These are phyloP conservation scores for Atrina japonica DNA, from an alignment of 2,888 invertebrate genomes.

Conservation along the genomic window DNA sequence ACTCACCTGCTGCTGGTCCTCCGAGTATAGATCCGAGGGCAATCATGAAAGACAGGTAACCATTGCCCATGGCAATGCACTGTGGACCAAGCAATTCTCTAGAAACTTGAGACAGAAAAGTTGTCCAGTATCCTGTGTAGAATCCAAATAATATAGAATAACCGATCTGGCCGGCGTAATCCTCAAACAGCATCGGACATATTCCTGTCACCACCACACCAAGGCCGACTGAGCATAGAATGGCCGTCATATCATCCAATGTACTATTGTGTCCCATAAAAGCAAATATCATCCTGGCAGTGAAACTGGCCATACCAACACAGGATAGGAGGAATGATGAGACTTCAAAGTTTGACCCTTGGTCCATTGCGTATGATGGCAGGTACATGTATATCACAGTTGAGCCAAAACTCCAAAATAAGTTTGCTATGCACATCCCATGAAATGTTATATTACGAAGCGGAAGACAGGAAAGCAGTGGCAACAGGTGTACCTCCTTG, in stretches of 20 bases:
- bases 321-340: slow-evolving; percentile 71
- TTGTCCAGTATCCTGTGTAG: slow-evolving; percentile 79
- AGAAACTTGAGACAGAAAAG: slow-evolving; percentile 73
- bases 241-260: slow-evolving; percentile 74
- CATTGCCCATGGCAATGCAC: slow-evolving; percentile 76
- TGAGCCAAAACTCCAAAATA: slow-evolving; percentile 78
- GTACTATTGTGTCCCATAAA: slow-evolving; percentile 77
- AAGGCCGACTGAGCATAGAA: slow-evolving; percentile 73
- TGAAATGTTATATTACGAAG: slow-evolving; percentile 73
- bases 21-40: slow-evolving; percentile 73
- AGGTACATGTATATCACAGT: slow-evolving; percentile 75
- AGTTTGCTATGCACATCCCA: slow-evolving; percentile 74
- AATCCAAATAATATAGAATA: slow-evolving; percentile 77
- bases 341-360: slow-evolving; percentile 68
- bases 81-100: slow-evolving; percentile 74
- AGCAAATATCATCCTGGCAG: slow-evolving; percentile 72
- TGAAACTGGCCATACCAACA: slow-evolving; percentile 74
- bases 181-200: slow-evolving; percentile 73
- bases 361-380: slow-evolving; percentile 72
- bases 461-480: slow-evolving; percentile 71
- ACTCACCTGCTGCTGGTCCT: slow-evolving; percentile 74
- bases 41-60: slow-evolving; percentile 76
- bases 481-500: slow-evolving; percentile 66
- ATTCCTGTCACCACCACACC: slow-evolving; percentile 76
- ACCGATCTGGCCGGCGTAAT: slow-evolving; percentile 76